These are phyloP conservation scores for Cylas formicarius DNA, from an alignment of 1,140 invertebrate genomes.

Conservation along the genomic window DNA sequence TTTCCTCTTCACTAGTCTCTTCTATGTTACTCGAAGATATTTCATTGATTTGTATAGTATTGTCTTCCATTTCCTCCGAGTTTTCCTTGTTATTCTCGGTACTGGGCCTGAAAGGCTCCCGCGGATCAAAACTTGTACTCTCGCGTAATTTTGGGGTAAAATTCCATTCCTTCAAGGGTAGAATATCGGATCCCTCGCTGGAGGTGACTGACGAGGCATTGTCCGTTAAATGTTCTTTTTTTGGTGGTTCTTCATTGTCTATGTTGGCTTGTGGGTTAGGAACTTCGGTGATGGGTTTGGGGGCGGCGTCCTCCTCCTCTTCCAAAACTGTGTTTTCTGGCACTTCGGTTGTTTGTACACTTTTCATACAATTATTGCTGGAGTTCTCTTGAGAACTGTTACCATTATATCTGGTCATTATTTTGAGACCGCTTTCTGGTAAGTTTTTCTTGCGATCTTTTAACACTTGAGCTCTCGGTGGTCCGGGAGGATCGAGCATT, in stretches of 20 bases:
- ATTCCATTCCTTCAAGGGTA: conserved; percentile 29
- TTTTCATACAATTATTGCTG: too few species aligned
- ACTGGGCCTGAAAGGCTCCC: conserved; percentile 14
- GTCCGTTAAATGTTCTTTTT: conserved; percentile 5
- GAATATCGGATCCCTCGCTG: conserved; percentile 23
- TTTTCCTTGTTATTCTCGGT: conserved; percentile 23
- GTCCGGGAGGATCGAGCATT: conserved; percentile 84
- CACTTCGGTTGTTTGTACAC: background rate
- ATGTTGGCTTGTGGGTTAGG: conserved; percentile 1
- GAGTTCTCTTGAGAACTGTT: background rate
- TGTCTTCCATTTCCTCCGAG: conserved; percentile 26
- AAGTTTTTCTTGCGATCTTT: conserved; percentile 40
- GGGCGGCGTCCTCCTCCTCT: background rate
- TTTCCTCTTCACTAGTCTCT: conserved; percentile 18
- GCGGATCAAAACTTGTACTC: conserved; percentile 32
- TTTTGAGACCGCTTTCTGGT: conserved; percentile 34
- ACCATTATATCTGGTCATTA: conserved; percentile 30
- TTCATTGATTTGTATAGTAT: conserved; percentile 53
- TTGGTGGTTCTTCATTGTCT: conserved; percentile 6
- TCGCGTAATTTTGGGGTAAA: conserved; percentile 30
- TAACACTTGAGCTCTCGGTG: conserved; percentile 61
- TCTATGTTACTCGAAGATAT: conserved; percentile 47
- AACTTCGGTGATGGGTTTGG: conserved; percentile 8
- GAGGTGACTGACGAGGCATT: conserved; percentile 23
- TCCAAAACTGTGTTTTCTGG: conserved; percentile 1